phyloP scores from a whole-genome alignment of 2,888 invertebrate genomes.

The Xestia c-nigrum region DNA sequence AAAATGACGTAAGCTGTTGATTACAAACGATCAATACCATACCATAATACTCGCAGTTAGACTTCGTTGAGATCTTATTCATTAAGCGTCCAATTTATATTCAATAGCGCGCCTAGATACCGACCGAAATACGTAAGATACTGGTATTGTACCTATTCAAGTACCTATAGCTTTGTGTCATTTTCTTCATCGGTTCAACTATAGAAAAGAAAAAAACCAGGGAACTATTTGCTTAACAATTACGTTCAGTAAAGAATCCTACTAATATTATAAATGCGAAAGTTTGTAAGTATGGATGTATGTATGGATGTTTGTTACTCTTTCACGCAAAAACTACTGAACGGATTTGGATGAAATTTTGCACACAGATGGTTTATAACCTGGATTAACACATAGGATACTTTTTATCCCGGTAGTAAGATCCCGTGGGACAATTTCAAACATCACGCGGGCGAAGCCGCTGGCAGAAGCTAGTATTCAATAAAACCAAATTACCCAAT shows the following conservation, averaged over 20 bases:
- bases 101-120: conserved; percentile 19
- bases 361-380: too few relatives aligned
- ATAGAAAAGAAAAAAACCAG: neutral
- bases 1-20: conserved; percentile 7
- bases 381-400: too few relatives aligned
- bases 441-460: too few relatives aligned
- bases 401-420: too few relatives aligned
- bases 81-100: conserved; percentile 39
- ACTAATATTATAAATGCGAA: too few relatives aligned
- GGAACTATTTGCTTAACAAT: conserved; percentile 10
- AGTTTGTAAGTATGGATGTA: too few relatives aligned
- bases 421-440: too few relatives aligned
- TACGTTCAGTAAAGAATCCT: conserved; percentile 1
- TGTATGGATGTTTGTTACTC: too few relatives aligned
- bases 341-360: too few relatives aligned
- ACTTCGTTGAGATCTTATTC: conserved; percentile 12
- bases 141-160: conserved; percentile 4
- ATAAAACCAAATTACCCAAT: conserved; percentile 40
- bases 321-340: too few relatives aligned
- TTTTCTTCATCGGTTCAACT: conserved; percentile 1
- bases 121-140: conserved; percentile 28
- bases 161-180: neutral
- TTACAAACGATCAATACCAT: conserved; percentile 26
- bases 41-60: neutral
- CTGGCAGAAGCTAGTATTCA: too few relatives aligned